phyloP scores from a whole-genome alignment of 2,888 invertebrate species.

The Metellina segmentata region DNA sequence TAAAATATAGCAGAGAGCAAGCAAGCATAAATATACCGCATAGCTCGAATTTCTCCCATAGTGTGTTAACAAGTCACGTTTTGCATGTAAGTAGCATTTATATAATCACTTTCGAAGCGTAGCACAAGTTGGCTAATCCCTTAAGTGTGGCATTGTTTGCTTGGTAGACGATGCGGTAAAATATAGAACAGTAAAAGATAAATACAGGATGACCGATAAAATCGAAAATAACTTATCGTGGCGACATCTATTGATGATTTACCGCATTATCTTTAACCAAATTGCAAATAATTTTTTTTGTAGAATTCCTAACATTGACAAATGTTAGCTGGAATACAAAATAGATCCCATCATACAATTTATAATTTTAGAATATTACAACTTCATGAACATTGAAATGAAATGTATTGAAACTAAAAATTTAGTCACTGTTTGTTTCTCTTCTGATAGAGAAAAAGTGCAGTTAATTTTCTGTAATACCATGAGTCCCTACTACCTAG shows the following conservation, averaged over 20 bases:
- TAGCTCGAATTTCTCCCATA: slow-evolving; percentile 6
- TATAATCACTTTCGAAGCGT: slow-evolving; percentile 29
- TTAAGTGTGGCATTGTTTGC: slow-evolving; percentile 25
- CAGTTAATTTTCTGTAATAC: too few species aligned
- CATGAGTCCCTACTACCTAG: too few species aligned
- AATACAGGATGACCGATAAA: background rate
- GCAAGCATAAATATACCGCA: background rate
- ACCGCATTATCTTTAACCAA: too few species aligned
- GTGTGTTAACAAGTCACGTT: slow-evolving; percentile 53
- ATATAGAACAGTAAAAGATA: background rate
- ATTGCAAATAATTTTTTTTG: too few species aligned
- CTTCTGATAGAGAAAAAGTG: too few species aligned
- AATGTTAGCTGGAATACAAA: too few species aligned
- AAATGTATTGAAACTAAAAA: too few species aligned
- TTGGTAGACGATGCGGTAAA: slow-evolving; percentile 7
- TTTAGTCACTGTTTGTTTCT: too few species aligned
- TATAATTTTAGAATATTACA: too few species aligned
- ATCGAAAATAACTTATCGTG: background rate
- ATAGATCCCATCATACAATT: too few species aligned
- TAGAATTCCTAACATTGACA: too few species aligned
- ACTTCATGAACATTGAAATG: too few species aligned
- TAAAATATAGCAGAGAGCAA: background rate
- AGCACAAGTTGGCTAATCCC: background rate
- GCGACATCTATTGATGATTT: background rate
- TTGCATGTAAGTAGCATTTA: slow-evolving; percentile 12